Conservation (phyloP, 2,797 vertebrate species). For the Cyclura pinguis region DNA sequence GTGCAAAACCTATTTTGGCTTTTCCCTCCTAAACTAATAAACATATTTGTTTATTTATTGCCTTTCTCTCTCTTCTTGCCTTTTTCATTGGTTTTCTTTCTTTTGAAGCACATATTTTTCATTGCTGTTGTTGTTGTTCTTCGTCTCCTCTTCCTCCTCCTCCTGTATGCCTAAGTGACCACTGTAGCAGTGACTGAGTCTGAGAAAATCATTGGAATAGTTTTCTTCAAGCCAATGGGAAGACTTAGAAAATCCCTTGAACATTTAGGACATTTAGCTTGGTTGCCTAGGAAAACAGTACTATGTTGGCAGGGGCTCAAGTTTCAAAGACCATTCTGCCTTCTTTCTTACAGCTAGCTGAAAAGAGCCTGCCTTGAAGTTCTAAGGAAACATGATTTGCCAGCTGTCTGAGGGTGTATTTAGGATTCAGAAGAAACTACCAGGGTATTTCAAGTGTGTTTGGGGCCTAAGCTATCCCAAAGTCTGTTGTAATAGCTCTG, state of each 20-base stretch:
- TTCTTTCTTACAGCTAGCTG: not conserved
- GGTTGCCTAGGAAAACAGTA: not conserved
- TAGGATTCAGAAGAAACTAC: constrained; percentile 8
- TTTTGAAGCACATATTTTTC: too few species aligned
- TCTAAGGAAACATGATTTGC: not conserved
- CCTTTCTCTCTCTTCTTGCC: too few species aligned
- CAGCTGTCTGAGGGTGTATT: not conserved
- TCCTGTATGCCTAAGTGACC: too few species aligned
- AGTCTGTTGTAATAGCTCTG: not conserved
- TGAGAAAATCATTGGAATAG: not conserved
- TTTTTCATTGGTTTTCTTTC: too few species aligned
- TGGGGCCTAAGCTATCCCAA: not conserved
- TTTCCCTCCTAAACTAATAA: too few species aligned
- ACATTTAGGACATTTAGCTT: not conserved
- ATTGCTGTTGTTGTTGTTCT: too few species aligned
- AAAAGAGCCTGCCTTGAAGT: not conserved
- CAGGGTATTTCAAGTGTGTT: not conserved
- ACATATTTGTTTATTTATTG: too few species aligned
- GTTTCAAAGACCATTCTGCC: not conserved
- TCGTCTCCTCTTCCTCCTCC: too few species aligned
- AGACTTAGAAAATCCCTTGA: not conserved
- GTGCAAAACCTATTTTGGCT: too few species aligned
- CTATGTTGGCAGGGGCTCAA: constrained; percentile 21
- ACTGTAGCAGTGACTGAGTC: too few species aligned
- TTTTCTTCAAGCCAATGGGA: not conserved